phyloP scores from a whole-genome alignment of 2,113 vertebrate species.

The Limanda limanda region DNA sequence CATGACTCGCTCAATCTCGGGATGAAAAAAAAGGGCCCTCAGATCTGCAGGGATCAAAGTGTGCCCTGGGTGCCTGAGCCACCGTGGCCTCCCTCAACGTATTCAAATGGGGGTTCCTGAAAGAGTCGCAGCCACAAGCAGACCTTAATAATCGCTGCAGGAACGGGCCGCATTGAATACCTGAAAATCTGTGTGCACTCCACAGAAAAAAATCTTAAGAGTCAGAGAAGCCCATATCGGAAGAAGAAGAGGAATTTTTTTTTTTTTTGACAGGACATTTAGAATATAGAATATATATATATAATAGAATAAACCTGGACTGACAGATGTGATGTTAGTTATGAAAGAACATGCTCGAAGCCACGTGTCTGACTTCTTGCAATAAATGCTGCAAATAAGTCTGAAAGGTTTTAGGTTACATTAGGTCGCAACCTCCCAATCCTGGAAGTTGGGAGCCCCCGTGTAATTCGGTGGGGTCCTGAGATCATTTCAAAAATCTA shows the following conservation, averaged over 20 bases:
- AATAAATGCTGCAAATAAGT: constrained; percentile 12
- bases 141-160: constrained; percentile 61
- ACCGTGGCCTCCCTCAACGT: constrained; percentile 75
- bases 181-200: constrained; percentile 57
- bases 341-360: neutral
- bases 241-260: constrained; percentile 21
- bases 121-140: constrained; percentile 69
- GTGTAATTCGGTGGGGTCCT: too few relatives aligned
- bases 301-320: constrained; percentile 27
- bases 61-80: constrained; percentile 78
- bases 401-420: neutral
- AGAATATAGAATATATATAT: constrained; percentile 11
- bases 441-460: neutral
- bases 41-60: constrained; percentile 82
- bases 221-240: constrained; percentile 17
- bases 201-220: constrained; percentile 28
- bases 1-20: constrained; percentile 70
- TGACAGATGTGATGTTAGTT: constrained; percentile 8
- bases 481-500: too few relatives aligned
- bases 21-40: constrained; percentile 63
- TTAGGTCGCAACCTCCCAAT: neutral
- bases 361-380: neutral
- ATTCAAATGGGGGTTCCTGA: constrained; percentile 81
- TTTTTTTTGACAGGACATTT: neutral
- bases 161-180: constrained; percentile 57